phyloP scores from a whole-genome alignment of 2,113 vertebrate genomes.

The Hemiprocne comata region DNA sequence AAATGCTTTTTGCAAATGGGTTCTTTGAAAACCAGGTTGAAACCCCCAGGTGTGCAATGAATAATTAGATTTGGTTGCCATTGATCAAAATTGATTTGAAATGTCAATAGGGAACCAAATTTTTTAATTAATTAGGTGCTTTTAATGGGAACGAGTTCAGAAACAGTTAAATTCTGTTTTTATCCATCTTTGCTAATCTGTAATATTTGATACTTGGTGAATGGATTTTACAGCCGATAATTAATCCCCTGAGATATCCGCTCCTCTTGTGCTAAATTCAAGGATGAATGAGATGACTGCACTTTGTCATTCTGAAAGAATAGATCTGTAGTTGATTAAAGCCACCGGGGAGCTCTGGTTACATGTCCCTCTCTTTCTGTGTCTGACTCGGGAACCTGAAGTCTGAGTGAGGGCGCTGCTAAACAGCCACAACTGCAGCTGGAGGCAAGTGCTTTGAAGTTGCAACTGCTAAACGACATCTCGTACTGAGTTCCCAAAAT shows the following conservation, averaged over 20 bases:
- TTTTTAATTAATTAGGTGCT: neutral
- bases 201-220: neutral
- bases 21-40: neutral
- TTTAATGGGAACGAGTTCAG: neutral
- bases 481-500: neutral
- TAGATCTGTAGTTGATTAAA: neutral
- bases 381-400: neutral
- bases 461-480: neutral
- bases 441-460: neutral
- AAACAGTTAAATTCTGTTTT: neutral
- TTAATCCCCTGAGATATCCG: neutral
- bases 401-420: neutral
- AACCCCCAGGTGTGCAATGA: neutral
- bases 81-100: slow-evolving; percentile 16
- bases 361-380: neutral
- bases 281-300: neutral
- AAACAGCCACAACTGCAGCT: neutral
- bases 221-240: neutral
- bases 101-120: neutral
- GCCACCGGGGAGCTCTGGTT: neutral
- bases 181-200: neutral
- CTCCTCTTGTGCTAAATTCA: slow-evolving; percentile 15
- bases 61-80: slow-evolving; percentile 9
- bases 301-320: neutral
- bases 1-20: neutral